phyloP scores from a whole-genome alignment of 2,113 vertebrate species.

The Cnemophilus loriae region DNA sequence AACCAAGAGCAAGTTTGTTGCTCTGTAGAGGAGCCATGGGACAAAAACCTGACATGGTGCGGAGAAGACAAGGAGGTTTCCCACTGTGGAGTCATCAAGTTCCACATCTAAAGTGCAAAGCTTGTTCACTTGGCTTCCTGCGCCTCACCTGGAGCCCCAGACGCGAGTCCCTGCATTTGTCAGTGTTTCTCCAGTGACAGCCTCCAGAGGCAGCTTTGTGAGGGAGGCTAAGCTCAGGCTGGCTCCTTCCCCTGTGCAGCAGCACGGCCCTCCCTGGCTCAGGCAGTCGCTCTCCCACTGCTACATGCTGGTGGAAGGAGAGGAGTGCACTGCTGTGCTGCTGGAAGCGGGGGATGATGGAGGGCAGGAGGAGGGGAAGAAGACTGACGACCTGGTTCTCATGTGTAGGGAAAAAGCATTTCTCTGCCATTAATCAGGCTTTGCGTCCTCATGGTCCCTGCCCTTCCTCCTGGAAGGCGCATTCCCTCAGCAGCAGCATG shows the following conservation, averaged over 20 bases:
- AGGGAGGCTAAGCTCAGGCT: not conserved
- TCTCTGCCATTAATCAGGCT: not conserved
- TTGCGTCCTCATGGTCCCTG: not conserved
- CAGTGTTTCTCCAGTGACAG: not conserved
- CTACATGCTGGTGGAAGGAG: not conserved
- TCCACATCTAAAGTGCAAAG: not conserved
- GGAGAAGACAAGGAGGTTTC: not conserved
- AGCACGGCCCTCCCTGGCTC: not conserved
- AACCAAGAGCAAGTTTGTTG: not conserved
- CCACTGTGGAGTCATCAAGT: fast-evolving
- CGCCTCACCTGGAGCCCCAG: not conserved
- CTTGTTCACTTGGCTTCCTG: not conserved
- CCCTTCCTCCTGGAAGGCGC: not conserved
- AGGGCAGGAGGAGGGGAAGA: not conserved
- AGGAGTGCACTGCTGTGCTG: not conserved
- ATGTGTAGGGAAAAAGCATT: not conserved
- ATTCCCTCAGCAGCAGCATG: not conserved
- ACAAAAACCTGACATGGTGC: not conserved
- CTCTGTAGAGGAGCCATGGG: not conserved
- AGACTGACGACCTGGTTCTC: not conserved
- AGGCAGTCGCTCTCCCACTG: fast-evolving
- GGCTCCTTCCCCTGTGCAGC: not conserved
- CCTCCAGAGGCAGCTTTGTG: not conserved
- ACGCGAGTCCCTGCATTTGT: not conserved
- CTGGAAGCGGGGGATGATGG: not conserved